Evolutionary conservation across 2,888 invertebrate species (phyloP), one percentile per base, ranked within the genome.

Genomic region (Epistrophe eligans): DNA sequence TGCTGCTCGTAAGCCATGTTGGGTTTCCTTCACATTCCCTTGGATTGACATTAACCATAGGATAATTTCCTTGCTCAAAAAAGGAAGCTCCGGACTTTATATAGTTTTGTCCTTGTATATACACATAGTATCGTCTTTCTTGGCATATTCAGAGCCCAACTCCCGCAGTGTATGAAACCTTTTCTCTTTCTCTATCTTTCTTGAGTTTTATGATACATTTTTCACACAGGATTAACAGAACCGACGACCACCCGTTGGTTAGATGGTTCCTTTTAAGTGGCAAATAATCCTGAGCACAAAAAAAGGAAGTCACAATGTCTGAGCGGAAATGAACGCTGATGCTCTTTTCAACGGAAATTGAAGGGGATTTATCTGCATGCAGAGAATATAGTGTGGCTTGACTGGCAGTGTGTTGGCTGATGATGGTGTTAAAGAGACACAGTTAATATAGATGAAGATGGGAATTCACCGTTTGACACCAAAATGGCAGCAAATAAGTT

Each of bases 301-400:
- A 87, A 87, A 83, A 72, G 87, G 83, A 87, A 83, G 83, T 87
- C 82, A 87, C 85, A 87, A 87, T 87, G 82, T 87, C 85, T 87
- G 85, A 87, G 71, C 87, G 87, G 87, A 87, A 87, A 87, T 87
- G 87, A 87, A 87, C 83, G 83, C 87, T 87, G 87, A 87, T 87
- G 87, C 83, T 83, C 83, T 76, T 87, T 83, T 79, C 82, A 72
- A 79, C 87, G 87, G 87, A 87, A 87, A 87, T 87, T 87, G 87
- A 83, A 87, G 87, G 76, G 83, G 79, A 83, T 83, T 87, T 79
- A 87, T 87, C 87, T 87, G 79, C 83, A 87, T 83, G 83, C 76
- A 40, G 64, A 58, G 77, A 32, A 48, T 70, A 70, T 70, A 70
- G 24, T 24, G n/a, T 58, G 52, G 79, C 32, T 32, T 40, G 60